phyloP scores from a whole-genome alignment of 2,797 vertebrate genomes.

The Bradypodion pumilum region DNA sequence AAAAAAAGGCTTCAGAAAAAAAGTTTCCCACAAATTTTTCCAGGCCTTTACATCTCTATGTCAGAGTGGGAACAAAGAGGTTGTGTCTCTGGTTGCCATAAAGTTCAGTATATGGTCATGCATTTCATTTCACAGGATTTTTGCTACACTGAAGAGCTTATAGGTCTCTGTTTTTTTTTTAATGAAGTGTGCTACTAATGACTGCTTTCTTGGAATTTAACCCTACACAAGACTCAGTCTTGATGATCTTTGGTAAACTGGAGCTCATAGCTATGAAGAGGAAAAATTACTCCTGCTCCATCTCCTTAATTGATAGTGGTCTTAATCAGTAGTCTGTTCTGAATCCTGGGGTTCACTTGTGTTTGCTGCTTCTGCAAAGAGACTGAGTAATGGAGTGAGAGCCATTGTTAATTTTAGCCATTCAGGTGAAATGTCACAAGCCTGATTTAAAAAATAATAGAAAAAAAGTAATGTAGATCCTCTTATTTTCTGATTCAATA shows the following conservation, averaged over 20 bases:
- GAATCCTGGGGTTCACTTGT: not conserved
- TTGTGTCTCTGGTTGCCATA: not conserved
- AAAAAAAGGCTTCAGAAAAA: no score
- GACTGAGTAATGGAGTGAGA: not conserved
- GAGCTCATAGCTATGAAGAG: not conserved
- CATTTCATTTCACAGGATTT: not conserved
- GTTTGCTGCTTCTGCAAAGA: not conserved
- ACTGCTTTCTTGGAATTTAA: no score
- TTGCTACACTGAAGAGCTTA: not conserved
- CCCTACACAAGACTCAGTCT: not conserved
- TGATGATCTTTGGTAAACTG: not conserved
- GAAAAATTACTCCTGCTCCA: not conserved
- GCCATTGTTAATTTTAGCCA: not conserved
- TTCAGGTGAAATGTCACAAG: not conserved
- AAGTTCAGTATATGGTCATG: not conserved
- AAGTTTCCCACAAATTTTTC: no score
- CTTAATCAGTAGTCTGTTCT: not conserved
- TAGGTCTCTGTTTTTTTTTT: not conserved
- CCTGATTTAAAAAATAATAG: not conserved
- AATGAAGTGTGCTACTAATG: not conserved
- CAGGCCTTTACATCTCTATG: no score
- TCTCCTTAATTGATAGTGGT: not conserved
- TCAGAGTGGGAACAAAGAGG: not conserved
- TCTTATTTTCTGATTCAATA: not conserved
- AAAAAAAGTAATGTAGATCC: not conserved